Evolutionary conservation across 1,140 invertebrate genomes (phyloP), one percentile per base, ranked within the genome.

Genomic region (Euura saliciscinereae): DNA sequence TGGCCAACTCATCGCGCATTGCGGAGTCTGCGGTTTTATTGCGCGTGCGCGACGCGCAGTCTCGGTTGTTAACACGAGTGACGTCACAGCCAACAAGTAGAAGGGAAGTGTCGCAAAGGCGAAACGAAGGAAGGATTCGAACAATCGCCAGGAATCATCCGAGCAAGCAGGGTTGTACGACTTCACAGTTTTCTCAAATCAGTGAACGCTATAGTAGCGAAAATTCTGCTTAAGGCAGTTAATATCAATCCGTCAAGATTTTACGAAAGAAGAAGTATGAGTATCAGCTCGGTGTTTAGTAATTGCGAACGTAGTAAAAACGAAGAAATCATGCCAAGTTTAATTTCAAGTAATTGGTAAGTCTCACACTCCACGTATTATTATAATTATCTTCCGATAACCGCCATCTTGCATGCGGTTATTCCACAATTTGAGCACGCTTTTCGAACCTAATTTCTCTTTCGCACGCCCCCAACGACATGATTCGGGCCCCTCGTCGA

Each of bases 341-440:
- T 88, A 86, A 84, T 85, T 78, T 86, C 85, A 65, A 86, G 83
- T 82, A 85, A 86, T 86, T 87, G 85, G 87, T 88, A 72, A 87
- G 86, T 86, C 79, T 46, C 2, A 4, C 73, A 13, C 43, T 74
- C 72, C 67, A 66, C 70, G 28, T 28, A 28, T 8, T n/a, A n/a
- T n/a, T n/a, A 59, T 59, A 3, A 8, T 69, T 44, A 69, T 44
- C n/a, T 69, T n/a, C 43, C 43, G 8, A 44, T 69, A 69, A 10
- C 8, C 68, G 68, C 68, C 68, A 69, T 69, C 43, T 69, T 69
- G 68, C 43, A 45, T 69, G 45, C n/a, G 7, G 3, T 10, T 28
- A 28, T 28, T 28, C 28, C 28, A 28, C 28, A 28, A 28, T 28
- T 28, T 28, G 28, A 28, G 28, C 28, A 28, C 28, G 28, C 28